These are phyloP conservation scores for Albula goreensis DNA, from an alignment of 2,113 vertebrate species.

Conservation along the genomic window DNA sequence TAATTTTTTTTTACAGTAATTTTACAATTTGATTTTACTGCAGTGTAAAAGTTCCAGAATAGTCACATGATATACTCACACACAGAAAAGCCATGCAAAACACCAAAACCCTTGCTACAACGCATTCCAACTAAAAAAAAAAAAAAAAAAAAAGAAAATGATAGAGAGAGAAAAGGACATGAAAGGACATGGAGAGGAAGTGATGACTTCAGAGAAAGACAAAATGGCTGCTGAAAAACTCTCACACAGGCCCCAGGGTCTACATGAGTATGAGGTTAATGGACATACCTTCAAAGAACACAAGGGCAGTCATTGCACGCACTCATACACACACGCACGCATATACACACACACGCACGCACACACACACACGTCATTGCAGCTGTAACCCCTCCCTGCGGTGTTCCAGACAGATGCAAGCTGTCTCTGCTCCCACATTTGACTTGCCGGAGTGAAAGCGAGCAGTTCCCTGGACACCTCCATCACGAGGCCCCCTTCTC, in stretches of 20 bases:
- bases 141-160: background rate
- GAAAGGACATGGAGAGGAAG: constrained; percentile 38
- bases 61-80: no score
- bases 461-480: background rate
- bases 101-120: no score
- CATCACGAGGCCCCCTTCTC: background rate
- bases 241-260: no score
- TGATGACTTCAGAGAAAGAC: constrained; percentile 40
- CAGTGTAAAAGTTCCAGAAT: no score
- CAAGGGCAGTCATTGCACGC: background rate
- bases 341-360: background rate
- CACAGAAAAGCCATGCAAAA: no score
- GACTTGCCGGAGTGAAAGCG: background rate
- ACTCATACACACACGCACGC: background rate
- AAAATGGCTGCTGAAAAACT: constrained; percentile 34
- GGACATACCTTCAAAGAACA: background rate
- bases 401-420: background rate
- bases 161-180: no score
- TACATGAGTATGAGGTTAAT: no score
- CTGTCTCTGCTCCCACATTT: constrained; percentile 1
- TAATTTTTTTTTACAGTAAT: no score
- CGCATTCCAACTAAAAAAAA: no score
- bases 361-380: constrained; percentile 43
- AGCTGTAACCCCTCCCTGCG: constrained; percentile 9
- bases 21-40: no score